Evolutionary conservation across 2,888 invertebrate genomes (phyloP).

Genomic region (Dynastes maya): DNA sequence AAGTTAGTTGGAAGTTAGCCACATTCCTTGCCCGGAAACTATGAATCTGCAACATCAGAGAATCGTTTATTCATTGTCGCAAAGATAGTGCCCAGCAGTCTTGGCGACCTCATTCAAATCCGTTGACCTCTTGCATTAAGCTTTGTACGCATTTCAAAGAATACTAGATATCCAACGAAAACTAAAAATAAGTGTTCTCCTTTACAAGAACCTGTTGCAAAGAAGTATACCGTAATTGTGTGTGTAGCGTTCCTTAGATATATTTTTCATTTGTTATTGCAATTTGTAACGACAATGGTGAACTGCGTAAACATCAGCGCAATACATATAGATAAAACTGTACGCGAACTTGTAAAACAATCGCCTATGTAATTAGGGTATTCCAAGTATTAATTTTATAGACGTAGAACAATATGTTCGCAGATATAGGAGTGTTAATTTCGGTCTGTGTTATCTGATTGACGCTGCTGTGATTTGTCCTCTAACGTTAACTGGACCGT

Average conservation of each 20-base stretch:
- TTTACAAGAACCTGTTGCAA: too few species aligned
- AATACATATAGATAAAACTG: not conserved
- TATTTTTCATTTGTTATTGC: not conserved
- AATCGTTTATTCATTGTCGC: conserved; percentile 27
- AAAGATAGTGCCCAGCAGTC: not conserved
- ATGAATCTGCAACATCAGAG: conserved; percentile 28
- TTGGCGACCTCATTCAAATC: conserved; percentile 14
- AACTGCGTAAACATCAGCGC: not conserved
- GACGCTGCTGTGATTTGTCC: conserved; percentile 17
- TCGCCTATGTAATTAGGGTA: not conserved
- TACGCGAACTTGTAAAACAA: not conserved
- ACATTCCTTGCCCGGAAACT: not conserved
- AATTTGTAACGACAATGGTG: not conserved
- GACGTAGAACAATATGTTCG: not conserved
- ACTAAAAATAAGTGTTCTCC: not conserved
- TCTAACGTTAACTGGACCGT: conserved; percentile 6
- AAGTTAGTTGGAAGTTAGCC: conserved; percentile 19
- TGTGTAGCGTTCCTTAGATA: too few species aligned
- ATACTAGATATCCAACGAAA: not conserved
- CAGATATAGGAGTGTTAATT: conserved; percentile 18
- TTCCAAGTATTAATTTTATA: conserved; percentile 17
- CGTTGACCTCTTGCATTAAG: conserved; percentile 18
- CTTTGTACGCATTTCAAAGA: not conserved
- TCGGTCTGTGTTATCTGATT: conserved; percentile 12
- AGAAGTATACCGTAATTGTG: too few species aligned